Evolutionary conservation across 1,140 invertebrate species (phyloP).

Genomic region (Apis cerana): DNA sequence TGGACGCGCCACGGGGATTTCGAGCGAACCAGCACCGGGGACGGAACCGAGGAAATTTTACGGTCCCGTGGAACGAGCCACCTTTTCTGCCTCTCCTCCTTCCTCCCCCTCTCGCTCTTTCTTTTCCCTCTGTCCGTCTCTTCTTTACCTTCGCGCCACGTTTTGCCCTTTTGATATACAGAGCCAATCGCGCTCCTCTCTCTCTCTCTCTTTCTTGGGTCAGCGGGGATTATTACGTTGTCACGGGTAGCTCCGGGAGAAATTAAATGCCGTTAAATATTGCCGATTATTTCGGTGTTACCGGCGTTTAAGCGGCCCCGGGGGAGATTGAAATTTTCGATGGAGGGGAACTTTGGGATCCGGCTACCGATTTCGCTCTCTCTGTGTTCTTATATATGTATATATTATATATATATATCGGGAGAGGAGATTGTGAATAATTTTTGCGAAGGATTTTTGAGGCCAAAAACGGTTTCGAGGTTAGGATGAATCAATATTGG

Average conservation of each 20-base stretch:
- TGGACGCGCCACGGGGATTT: conserved; percentile 70
- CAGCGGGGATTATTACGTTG: conserved; percentile 50
- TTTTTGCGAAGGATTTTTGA: too few species aligned
- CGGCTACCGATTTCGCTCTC: conserved; percentile 17
- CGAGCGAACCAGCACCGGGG: conserved; percentile 25
- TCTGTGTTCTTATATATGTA: too few species aligned
- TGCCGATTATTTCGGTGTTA: conserved; percentile 53
- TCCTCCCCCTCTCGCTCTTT: too few species aligned
- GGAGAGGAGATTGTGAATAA: too few species aligned
- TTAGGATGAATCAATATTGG: too few species aligned
- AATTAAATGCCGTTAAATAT: conserved; percentile 53
- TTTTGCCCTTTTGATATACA: too few species aligned
- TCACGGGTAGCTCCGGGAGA: conserved; percentile 49
- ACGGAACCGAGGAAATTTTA: conserved; percentile 42
- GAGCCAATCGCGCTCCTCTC: too few species aligned
- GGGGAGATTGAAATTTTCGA: conserved; percentile 46
- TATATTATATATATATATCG: too few species aligned
- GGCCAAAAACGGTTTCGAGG: too few species aligned
- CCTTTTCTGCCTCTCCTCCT: neutral
- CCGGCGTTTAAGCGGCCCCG: conserved; percentile 44
- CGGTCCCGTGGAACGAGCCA: conserved; percentile 37
- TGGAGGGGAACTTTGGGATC: neutral
- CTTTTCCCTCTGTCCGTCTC: neutral
- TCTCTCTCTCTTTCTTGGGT: neutral
- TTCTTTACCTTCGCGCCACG: too few species aligned